phyloP scores from a whole-genome alignment of 1,140 invertebrate genomes.

The Meteorus sp. region DNA sequence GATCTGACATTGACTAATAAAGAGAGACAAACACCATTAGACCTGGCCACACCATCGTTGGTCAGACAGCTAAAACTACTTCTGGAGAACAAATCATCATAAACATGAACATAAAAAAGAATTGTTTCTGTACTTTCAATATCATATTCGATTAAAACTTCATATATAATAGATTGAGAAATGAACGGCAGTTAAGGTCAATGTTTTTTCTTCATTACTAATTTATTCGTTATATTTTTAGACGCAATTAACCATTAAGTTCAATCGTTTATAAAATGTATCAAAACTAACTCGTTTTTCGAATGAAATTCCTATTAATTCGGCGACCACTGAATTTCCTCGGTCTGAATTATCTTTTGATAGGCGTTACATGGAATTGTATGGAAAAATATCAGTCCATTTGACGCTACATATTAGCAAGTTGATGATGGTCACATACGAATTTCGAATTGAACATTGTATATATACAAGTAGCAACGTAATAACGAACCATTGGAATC shows the following conservation, averaged over 20 bases:
- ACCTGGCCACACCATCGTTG: constrained; percentile 62
- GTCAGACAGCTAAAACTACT: constrained; percentile 36
- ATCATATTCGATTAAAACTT: neutral
- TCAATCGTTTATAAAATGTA: constrained; percentile 55
- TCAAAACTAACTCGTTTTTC: constrained; percentile 48
- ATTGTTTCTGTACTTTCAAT: neutral
- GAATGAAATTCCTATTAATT: constrained; percentile 30
- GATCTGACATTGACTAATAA: constrained; percentile 68
- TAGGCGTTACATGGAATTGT: neutral
- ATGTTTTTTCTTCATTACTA: constrained; percentile 46
- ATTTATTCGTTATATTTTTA: constrained; percentile 45
- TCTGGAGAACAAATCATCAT: neutral
- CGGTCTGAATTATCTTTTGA: neutral
- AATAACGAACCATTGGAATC: too few species aligned
- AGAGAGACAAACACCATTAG: constrained; percentile 71
- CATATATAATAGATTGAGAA: constrained; percentile 12
- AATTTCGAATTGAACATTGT: too few species aligned
- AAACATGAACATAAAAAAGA: too few species aligned
- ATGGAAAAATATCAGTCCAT: too few species aligned
- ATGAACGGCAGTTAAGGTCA: neutral
- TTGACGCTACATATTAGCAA: too few species aligned
- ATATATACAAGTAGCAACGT: too few species aligned
- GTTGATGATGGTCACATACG: too few species aligned
- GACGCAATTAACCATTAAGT: constrained; percentile 47
- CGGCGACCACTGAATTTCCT: neutral